Percentiles rank a stretch among this genome's conserved stretches.
These are phyloP conservation scores for Limnephilus rhombicus DNA, from an alignment of 2,888 invertebrate species.

Conservation along the genomic window DNA sequence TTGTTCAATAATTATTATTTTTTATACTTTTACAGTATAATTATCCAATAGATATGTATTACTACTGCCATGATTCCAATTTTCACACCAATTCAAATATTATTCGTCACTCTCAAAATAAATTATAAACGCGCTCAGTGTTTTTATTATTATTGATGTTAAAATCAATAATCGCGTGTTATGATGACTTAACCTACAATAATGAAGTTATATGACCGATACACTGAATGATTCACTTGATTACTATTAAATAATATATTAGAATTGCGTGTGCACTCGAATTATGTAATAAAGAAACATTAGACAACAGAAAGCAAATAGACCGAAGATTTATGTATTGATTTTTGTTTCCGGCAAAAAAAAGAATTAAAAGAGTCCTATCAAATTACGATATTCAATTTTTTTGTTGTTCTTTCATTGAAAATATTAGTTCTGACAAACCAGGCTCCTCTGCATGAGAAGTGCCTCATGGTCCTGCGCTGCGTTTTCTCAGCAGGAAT, in stretches of 20 bases:
- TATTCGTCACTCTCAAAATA: neutral
- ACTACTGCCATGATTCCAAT: too few species aligned
- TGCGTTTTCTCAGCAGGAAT: too few species aligned
- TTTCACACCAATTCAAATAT: too few species aligned
- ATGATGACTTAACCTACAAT: neutral
- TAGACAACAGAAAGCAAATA: neutral
- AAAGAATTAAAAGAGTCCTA: too few species aligned
- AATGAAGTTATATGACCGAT: neutral
- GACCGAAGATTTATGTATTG: neutral
- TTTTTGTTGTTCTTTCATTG: too few species aligned
- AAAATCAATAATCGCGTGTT: neutral
- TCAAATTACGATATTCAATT: too few species aligned
- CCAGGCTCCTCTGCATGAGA: too few species aligned
- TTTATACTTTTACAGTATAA: too few species aligned
- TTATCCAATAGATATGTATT: too few species aligned
- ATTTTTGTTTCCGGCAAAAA: neutral
- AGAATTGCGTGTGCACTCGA: neutral
- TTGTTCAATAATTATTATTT: too few species aligned
- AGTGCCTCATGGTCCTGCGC: too few species aligned
- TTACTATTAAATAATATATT: neutral
- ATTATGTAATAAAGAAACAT: neutral
- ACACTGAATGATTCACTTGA: neutral
- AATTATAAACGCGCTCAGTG: neutral
- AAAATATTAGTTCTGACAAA: too few species aligned
- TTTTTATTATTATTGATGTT: neutral